These are phyloP conservation scores for Pseudomyrmex sp. DNA, from an alignment of 1,140 invertebrate species.

Conservation along the genomic window DNA sequence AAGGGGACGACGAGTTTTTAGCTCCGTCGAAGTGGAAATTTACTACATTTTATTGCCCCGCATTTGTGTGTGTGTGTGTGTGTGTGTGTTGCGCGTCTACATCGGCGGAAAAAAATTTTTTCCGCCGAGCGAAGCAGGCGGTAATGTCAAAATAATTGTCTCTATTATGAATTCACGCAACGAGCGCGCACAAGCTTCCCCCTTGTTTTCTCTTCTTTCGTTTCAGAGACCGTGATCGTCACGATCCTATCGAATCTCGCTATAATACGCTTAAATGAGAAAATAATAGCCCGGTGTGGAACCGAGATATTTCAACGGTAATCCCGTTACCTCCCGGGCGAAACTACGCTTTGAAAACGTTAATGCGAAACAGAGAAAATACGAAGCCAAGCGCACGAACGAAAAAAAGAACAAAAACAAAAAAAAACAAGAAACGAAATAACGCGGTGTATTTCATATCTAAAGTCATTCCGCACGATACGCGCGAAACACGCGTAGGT, in stretches of 20 bases:
- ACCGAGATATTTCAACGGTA: conserved; percentile 60
- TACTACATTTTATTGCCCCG: conserved; percentile 10
- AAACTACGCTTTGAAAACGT: neutral
- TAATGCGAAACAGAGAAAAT: neutral
- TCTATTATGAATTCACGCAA: conserved; percentile 67
- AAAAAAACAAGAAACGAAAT: neutral
- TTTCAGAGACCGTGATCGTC: conserved; percentile 20
- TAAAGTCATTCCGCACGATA: conserved; percentile 22
- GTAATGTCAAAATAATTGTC: conserved; percentile 77
- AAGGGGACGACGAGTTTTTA: neutral
- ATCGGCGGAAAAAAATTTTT: neutral
- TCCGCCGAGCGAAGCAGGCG: neutral
- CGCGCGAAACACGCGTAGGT: neutral
- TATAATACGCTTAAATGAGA: conserved; percentile 79
- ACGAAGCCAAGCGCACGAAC: neutral
- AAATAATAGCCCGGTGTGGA: conserved; percentile 73
- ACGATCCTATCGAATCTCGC: conserved; percentile 70
- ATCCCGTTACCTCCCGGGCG: conserved; percentile 13
- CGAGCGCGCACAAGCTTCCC: conserved; percentile 9
- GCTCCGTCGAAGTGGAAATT: neutral
- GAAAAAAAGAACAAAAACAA: neutral
- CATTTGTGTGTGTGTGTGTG: neutral
- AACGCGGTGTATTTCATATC: conserved; percentile 15
- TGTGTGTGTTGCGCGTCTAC: neutral
- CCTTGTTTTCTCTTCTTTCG: conserved; percentile 20